Conservation (phyloP, 2,888 invertebrate species). For the Tachina fera region DNA sequence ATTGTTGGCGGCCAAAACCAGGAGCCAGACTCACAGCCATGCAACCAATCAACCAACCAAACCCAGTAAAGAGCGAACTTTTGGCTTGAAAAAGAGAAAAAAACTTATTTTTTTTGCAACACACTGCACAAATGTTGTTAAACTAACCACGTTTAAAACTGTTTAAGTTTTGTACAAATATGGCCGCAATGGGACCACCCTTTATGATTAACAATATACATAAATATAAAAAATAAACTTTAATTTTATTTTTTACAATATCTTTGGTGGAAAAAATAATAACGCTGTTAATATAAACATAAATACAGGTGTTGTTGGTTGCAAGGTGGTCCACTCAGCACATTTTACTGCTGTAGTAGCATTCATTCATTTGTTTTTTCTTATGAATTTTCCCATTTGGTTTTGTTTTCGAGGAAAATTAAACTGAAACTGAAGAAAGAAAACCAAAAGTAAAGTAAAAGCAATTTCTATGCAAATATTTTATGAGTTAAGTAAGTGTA, state of each 20-base stretch:
- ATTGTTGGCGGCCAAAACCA: constrained; percentile 34
- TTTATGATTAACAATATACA: constrained; percentile 50
- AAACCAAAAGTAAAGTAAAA: constrained; percentile 53
- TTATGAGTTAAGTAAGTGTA: constrained; percentile 77
- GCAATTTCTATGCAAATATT: constrained; percentile 74
- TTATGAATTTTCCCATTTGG: background rate
- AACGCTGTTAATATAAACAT: constrained; percentile 52
- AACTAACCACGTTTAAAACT: constrained; percentile 59
- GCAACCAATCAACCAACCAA: constrained; percentile 9
- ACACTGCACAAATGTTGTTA: constrained; percentile 42
- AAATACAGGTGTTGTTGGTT: constrained; percentile 62
- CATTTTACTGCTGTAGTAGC: background rate
- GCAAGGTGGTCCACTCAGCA: constrained; percentile 42
- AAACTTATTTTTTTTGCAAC: background rate
- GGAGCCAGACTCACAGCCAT: constrained; percentile 8
- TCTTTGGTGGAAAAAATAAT: background rate
- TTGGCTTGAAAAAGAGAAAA: constrained; percentile 1
- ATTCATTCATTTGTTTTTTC: background rate
- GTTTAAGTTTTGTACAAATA: constrained; percentile 57
- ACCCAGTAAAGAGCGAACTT: constrained; percentile 22
- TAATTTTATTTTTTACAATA: background rate
- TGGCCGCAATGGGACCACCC: constrained; percentile 57
- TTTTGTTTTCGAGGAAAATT: background rate
- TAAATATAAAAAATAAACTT: constrained; percentile 45
- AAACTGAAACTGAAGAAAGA: background rate